Evolutionary conservation across 2,113 vertebrate genomes (phyloP).

Genomic region (Ascaphus truei): DNA sequence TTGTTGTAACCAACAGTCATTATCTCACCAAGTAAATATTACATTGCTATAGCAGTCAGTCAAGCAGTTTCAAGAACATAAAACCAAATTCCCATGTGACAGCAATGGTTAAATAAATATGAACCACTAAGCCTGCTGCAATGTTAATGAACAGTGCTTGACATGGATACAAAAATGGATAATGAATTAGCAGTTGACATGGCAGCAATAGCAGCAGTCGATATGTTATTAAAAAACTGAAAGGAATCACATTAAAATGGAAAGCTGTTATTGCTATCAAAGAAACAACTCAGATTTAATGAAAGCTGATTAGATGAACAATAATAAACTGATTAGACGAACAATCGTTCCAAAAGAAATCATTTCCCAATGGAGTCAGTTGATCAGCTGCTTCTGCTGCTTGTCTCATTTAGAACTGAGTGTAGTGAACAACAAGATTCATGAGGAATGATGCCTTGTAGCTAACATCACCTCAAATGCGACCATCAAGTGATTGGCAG

Average conservation of each 20-base stretch:
- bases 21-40: neutral
- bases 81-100: neutral
- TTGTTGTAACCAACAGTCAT: neutral
- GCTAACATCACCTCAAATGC: neutral
- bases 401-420: neutral
- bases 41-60: neutral
- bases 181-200: slow-evolving; percentile 2
- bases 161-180: neutral
- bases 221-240: neutral
- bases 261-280: neutral
- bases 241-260: neutral
- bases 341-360: neutral
- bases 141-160: neutral
- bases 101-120: neutral
- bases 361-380: neutral
- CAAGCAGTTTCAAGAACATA: neutral
- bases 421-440: neutral
- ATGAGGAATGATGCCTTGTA: too few species aligned
- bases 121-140: neutral
- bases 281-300: neutral
- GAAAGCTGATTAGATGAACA: slow-evolving; percentile 12
- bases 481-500: neutral
- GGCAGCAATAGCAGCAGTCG: neutral
- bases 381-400: neutral
- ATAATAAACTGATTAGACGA: slow-evolving; percentile 13